These are phyloP conservation scores for Pomatostomus ruficeps DNA, from an alignment of 2,113 vertebrate species.

Conservation along the genomic window DNA sequence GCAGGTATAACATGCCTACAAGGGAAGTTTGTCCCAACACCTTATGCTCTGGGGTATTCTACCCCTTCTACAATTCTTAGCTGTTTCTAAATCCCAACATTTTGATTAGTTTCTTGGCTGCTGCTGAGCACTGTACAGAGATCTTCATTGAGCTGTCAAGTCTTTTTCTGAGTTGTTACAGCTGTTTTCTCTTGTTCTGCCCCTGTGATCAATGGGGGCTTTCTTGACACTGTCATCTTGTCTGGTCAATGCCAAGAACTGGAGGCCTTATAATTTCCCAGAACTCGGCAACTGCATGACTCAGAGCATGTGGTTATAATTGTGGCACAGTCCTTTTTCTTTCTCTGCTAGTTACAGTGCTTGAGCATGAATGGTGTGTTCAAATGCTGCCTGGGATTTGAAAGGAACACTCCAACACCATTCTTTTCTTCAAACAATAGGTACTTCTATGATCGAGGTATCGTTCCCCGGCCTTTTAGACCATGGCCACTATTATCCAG, in stretches of 20 bases:
- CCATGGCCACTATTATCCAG: constrained; percentile 20
- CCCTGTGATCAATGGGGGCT: constrained; percentile 46
- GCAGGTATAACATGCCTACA: not conserved
- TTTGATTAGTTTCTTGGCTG: constrained; percentile 1
- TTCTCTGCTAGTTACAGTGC: constrained; percentile 35
- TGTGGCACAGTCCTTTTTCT: constrained; percentile 55
- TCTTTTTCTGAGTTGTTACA: constrained; percentile 46
- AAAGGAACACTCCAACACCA: constrained; percentile 45
- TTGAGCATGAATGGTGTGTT: constrained; percentile 35
- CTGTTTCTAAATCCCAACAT: constrained; percentile 5
- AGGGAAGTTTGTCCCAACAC: not conserved
- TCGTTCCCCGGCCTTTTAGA: constrained; percentile 13
- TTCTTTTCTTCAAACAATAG: constrained; percentile 61
- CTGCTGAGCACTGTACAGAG: not conserved
- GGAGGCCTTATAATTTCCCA: constrained; percentile 57
- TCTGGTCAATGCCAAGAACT: constrained; percentile 59
- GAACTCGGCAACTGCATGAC: constrained; percentile 36
- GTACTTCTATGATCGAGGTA: constrained; percentile 26
- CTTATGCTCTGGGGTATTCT: not conserved
- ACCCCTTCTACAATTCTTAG: not conserved
- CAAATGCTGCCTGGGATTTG: constrained; percentile 56
- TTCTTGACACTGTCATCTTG: constrained; percentile 61
- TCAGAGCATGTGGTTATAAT: constrained; percentile 62
- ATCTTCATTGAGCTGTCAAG: constrained; percentile 57
- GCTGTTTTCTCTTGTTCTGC: constrained; percentile 63